These are phyloP conservation scores for Antedon bifida DNA, from an alignment of 35 echinoderm and acorn worm genomes.

Conservation along the genomic window DNA sequence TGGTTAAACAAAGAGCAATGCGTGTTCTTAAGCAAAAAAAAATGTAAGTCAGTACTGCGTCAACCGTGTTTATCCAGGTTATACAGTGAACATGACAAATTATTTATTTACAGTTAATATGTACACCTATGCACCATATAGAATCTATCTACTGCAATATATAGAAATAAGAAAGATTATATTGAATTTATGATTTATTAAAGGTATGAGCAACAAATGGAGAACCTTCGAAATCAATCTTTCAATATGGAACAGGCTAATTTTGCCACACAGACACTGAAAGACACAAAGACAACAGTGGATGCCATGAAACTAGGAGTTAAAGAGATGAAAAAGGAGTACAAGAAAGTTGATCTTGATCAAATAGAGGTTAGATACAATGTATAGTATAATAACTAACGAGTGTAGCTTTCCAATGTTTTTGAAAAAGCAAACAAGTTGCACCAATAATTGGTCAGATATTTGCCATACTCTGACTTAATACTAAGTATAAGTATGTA, in stretches of 20 bases:
- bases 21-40: conserved; percentile 89
- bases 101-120: no score
- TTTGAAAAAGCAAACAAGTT: no score
- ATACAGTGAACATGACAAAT: no score
- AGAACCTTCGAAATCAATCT: conserved; percentile 79
- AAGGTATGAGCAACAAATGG: conserved; percentile 83
- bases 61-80: no score
- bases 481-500: no score
- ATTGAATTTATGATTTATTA: not conserved
- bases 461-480: no score
- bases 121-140: no score
- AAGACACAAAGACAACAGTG: conserved; percentile 92
- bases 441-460: no score
- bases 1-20: conserved; percentile 93
- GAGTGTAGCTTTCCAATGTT: no score
- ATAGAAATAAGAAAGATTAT: no score
- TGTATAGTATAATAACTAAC: no score
- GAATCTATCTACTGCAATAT: no score
- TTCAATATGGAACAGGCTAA: conserved; percentile 99
- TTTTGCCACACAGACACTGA: conserved; percentile 90
- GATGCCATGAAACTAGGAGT: conserved; percentile 97
- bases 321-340: conserved; percentile 96
- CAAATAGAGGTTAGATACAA: conserved; percentile 59
- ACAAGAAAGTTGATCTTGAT: conserved; percentile 81
- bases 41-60: conserved; percentile 98